Evolutionary conservation across 2,888 invertebrate species (phyloP), one percentile per base, ranked within the genome.

Genomic region (Laspeyria flexula): DNA sequence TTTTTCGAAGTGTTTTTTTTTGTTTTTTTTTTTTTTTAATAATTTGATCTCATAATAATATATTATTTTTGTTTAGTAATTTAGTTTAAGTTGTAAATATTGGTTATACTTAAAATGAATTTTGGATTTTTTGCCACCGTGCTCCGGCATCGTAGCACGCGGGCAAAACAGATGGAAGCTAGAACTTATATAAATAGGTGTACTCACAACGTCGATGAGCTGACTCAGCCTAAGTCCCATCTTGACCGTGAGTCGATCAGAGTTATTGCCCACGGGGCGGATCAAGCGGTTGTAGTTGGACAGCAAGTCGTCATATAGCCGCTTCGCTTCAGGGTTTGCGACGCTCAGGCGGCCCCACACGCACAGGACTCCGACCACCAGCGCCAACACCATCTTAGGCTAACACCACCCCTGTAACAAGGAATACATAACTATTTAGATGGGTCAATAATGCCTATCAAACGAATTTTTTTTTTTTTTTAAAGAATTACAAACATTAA

Each of bases 251-350:
- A 99, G 95, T 73, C 97, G 96, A 92, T 98, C 98, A 69, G 97
- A 97, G 93, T 97, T 97, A 93, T 98, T 98, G 79, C 97, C 97
- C 73, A 98, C 98, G 64, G 98, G 98, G 83, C 98, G 94, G 83
- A 98, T 98, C 86, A 98, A 95, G 79, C 98, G 96, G 93, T 99
- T 99, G 94, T 99, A 99, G 92, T 97, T 97, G 77, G 97, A 96
- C 79, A 99, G 94, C 73, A 99, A 95, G 91, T 98, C 98, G 94
- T 99, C 98, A 94, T 97, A 98, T 76, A 98, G 96, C 88, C 98
- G 95, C 93, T 97, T 97, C 79, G 97, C 97, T 88, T 98, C 97
- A 86, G 97, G 97, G 94, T 98, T 98, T 90, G 96, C 96, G 93
- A 93, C 93, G 93, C 94, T 95, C 88, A 95, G 93, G 93, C 94